Evolutionary conservation across 2,888 invertebrate genomes (phyloP).

Genomic region (Sinohyriopsis cumingii): DNA sequence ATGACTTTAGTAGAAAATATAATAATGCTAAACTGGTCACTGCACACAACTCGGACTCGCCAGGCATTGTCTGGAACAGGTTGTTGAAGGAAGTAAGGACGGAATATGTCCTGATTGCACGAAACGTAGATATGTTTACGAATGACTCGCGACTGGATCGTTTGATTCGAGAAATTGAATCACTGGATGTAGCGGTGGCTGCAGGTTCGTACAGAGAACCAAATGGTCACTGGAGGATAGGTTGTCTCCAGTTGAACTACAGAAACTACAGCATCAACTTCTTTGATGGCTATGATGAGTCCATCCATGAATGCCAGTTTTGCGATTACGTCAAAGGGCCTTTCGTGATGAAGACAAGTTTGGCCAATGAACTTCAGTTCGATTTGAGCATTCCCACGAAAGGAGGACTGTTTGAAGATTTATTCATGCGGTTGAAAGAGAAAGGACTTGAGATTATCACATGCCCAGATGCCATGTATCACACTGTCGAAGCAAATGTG

Average conservation of each 20-base stretch:
- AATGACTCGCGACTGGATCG: slow-evolving; percentile 53
- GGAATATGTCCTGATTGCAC: slow-evolving; percentile 55
- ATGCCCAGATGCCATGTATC: slow-evolving; percentile 68
- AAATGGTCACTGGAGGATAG: slow-evolving; percentile 57
- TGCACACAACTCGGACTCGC: slow-evolving; percentile 1
- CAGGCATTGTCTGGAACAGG: slow-evolving; percentile 48
- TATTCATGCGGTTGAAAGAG: slow-evolving; percentile 54
- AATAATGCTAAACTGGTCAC: background rate
- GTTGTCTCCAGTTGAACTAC: slow-evolving; percentile 58
- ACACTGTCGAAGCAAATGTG: slow-evolving; percentile 8
- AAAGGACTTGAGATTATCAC: slow-evolving; percentile 36
- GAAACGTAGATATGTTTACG: slow-evolving; percentile 48
- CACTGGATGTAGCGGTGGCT: slow-evolving; percentile 41
- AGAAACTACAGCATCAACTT: slow-evolving; percentile 57
- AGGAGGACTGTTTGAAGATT: slow-evolving; percentile 56
- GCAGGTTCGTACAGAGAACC: slow-evolving; percentile 54
- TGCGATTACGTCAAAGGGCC: slow-evolving; percentile 65
- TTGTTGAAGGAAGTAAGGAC: slow-evolving; percentile 45
- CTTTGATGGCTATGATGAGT: slow-evolving; percentile 58
- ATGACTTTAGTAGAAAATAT: background rate
- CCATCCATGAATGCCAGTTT: slow-evolving; percentile 60
- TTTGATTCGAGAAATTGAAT: slow-evolving; percentile 53
- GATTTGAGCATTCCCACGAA: slow-evolving; percentile 26
- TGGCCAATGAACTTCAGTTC: slow-evolving; percentile 38
- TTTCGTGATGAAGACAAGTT: slow-evolving; percentile 49